A percentile compares a stretch with the other conserved stretches of the same genome.
These are phyloP conservation scores for Sphecodes monilicornis DNA, from an alignment of 2,888 invertebrate genomes.

Conservation along the genomic window DNA sequence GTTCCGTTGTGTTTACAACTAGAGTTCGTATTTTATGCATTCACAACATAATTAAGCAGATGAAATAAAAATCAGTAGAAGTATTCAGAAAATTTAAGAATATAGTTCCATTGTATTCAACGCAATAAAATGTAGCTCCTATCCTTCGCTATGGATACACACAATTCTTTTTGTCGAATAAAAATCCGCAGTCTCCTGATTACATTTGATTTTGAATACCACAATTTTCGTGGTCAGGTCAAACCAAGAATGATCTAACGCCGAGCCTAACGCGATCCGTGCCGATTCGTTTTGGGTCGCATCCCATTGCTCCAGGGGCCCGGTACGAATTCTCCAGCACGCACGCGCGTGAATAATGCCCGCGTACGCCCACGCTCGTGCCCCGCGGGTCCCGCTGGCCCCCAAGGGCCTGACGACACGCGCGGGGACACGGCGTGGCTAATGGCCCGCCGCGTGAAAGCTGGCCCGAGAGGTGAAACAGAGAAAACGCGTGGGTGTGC, in stretches of 20 bases:
- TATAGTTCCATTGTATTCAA: too few species aligned
- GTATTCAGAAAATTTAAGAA: too few species aligned
- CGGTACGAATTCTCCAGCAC: slow-evolving; percentile 59
- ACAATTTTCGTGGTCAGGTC: background rate
- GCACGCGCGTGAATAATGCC: slow-evolving; percentile 72
- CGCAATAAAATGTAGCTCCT: too few species aligned
- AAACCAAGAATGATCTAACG: slow-evolving; percentile 49
- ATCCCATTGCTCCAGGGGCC: background rate
- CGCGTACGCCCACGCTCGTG: slow-evolving; percentile 62
- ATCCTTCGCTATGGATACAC: too few species aligned
- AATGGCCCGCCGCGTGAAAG: slow-evolving; percentile 59
- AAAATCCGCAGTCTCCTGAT: background rate
- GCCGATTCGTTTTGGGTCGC: slow-evolving; percentile 59
- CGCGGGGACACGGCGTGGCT: slow-evolving; percentile 53
- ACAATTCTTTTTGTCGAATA: too few species aligned
- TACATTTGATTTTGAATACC: background rate
- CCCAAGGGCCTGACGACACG: slow-evolving; percentile 47
- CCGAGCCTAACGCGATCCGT: slow-evolving; percentile 57
- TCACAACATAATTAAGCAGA: too few species aligned
- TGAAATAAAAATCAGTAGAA: too few species aligned
- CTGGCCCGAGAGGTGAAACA: slow-evolving; percentile 23
- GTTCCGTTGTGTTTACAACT: too few species aligned
- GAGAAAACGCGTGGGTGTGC: slow-evolving; percentile 63
- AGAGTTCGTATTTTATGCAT: too few species aligned
- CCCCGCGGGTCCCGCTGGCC: slow-evolving; percentile 8